These are phyloP conservation scores for Drusus annulatus DNA, from an alignment of 1,140 invertebrate species.

Conservation along the genomic window DNA sequence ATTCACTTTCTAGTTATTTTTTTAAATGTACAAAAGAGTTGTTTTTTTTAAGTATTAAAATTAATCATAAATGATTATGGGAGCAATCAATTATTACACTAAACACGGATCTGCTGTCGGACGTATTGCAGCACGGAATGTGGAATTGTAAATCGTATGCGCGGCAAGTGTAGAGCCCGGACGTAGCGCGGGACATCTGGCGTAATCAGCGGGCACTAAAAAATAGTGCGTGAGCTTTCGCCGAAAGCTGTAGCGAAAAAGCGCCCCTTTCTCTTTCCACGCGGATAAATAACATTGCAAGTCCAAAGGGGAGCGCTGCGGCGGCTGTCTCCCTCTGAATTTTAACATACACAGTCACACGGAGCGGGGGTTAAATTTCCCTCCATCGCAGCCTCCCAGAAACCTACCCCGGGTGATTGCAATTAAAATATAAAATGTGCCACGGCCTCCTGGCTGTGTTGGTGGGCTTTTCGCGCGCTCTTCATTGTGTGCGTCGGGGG, in stretches of 20 bases:
- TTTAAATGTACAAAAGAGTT: neutral
- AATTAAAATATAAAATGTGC: slow-evolving; percentile 60
- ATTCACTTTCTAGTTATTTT: neutral
- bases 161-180: slow-evolving; percentile 27
- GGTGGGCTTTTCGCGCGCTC: slow-evolving; percentile 41
- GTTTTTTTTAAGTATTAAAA: neutral
- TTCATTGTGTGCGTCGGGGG: neutral
- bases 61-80: neutral
- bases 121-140: slow-evolving; percentile 39
- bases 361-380: slow-evolving; percentile 1
- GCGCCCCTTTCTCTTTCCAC: slow-evolving; percentile 45
- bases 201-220: slow-evolving; percentile 59
- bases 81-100: slow-evolving; percentile 35
- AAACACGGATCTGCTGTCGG: slow-evolving; percentile 32
- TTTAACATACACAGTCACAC: slow-evolving; percentile 55
- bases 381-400: neutral
- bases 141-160: slow-evolving; percentile 33
- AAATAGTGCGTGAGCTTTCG: slow-evolving; percentile 59
- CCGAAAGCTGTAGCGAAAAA: slow-evolving; percentile 47
- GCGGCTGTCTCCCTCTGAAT: slow-evolving; percentile 50
- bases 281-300: slow-evolving; percentile 59
- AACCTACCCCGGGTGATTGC: slow-evolving; percentile 52
- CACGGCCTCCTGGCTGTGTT: slow-evolving; percentile 44
- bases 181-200: slow-evolving; percentile 54
- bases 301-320: slow-evolving; percentile 53